These are phyloP conservation scores for Lasioglossum vierecki DNA, from an alignment of 2,888 invertebrate species.

Conservation along the genomic window DNA sequence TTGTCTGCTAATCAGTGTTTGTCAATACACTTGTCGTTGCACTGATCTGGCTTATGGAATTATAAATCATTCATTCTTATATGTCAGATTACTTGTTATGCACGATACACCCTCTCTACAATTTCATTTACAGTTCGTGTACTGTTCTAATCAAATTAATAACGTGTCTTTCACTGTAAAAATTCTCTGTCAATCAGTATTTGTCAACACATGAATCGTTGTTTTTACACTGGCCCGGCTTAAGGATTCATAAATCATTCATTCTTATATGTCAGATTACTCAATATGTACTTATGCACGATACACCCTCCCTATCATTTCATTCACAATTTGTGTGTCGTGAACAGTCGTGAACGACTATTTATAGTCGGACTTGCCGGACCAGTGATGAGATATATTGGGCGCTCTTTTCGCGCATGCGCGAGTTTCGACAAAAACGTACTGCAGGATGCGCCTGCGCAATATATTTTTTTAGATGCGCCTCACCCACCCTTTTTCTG, in stretches of 20 bases:
- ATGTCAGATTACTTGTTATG: background rate
- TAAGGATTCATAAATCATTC: background rate
- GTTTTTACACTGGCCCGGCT: background rate
- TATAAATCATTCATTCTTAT: conserved; percentile 10
- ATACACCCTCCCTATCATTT: background rate
- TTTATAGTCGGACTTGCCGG: background rate
- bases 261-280: background rate
- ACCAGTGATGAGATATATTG: rapidly evolving
- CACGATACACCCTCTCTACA: background rate
- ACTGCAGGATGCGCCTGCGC: too few relatives aligned
- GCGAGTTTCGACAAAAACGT: too few relatives aligned
- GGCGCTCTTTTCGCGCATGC: too few relatives aligned
- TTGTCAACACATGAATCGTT: conserved; percentile 11
- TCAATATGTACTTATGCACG: background rate
- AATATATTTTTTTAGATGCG: too few relatives aligned
- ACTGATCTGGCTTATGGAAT: background rate
- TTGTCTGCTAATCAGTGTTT: conserved; percentile 19
- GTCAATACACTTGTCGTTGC: background rate
- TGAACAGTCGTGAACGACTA: background rate
- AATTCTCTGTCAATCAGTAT: conserved; percentile 14
- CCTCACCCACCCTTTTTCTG: too few relatives aligned
- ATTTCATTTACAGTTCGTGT: conserved; percentile 12
- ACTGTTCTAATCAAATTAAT: conserved; percentile 22
- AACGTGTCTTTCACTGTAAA: background rate
- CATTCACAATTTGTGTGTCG: background rate